Evolutionary conservation across 2,113 vertebrate species (phyloP).

Genomic region (Capreolus pygargus): DNA sequence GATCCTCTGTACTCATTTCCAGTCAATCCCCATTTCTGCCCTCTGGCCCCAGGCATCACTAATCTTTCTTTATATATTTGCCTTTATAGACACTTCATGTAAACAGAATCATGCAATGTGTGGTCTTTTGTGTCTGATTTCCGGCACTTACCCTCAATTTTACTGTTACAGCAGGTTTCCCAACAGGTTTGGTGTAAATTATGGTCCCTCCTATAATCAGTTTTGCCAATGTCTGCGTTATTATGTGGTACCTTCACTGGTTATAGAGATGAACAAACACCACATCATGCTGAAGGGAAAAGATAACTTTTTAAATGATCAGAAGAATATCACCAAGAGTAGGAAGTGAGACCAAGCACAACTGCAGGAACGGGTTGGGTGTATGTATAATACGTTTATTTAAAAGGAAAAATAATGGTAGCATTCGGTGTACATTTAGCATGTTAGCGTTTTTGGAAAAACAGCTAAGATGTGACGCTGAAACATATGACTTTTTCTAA

Average conservation of each 20-base stretch:
- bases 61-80: background rate
- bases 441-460: background rate
- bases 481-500: background rate
- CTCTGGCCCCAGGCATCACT: background rate
- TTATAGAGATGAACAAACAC: background rate
- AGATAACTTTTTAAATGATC: background rate
- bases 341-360: background rate
- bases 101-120: background rate
- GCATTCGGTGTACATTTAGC: background rate
- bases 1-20: background rate
- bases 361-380: background rate
- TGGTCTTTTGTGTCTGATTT: background rate
- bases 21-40: background rate
- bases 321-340: background rate
- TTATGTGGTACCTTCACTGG: background rate
- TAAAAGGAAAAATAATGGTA: background rate
- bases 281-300: background rate
- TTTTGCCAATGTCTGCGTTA: background rate
- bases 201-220: background rate
- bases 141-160: background rate
- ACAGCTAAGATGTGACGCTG: fast-evolving
- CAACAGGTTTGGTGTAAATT: background rate
- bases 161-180: background rate
- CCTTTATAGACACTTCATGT: background rate
- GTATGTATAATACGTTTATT: background rate